A percentile compares a stretch with the other conserved stretches of the same genome.
Evolutionary conservation across 2,888 invertebrate species (phyloP).

Genomic region (Tolmerus cingulatus): DNA sequence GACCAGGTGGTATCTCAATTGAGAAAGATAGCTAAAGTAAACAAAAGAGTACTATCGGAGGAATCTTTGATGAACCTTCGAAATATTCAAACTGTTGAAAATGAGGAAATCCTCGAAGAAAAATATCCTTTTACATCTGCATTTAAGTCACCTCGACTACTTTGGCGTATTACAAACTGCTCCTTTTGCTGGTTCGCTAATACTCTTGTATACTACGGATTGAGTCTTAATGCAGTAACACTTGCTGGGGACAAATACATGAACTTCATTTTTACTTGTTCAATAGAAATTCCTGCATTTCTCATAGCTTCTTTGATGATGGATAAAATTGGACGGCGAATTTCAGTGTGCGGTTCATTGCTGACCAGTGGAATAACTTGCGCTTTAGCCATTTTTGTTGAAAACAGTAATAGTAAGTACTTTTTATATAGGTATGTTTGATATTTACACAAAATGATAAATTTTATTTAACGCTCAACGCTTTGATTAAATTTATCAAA

Average conservation of each 20-base stretch:
- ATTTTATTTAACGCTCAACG: no score
- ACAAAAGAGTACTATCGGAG: slow-evolving; percentile 54
- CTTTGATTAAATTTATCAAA: no score
- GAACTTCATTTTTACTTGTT: slow-evolving; percentile 70
- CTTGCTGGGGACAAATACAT: slow-evolving; percentile 77
- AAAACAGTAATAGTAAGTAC: background rate
- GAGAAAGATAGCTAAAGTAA: slow-evolving; percentile 70
- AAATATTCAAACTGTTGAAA: background rate
- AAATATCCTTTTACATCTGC: slow-evolving; percentile 34
- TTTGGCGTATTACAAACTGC: slow-evolving; percentile 66
- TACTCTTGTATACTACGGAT: slow-evolving; percentile 81
- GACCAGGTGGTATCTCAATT: slow-evolving; percentile 69
- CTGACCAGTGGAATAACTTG: slow-evolving; percentile 66
- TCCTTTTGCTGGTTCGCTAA: slow-evolving; percentile 84
- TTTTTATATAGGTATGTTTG: no score
- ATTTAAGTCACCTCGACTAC: slow-evolving; percentile 51
- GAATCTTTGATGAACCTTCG: slow-evolving; percentile 1
- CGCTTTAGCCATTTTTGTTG: slow-evolving; percentile 3
- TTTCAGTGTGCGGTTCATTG: slow-evolving; percentile 70
- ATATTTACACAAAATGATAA: background rate
- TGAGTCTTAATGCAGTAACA: slow-evolving; percentile 79
- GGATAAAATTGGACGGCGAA: slow-evolving; percentile 71
- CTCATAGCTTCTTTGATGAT: slow-evolving; percentile 70
- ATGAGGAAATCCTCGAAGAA: background rate
- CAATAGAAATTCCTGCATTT: slow-evolving; percentile 78